Base-by-base conservation (phyloP, 2,888 invertebrate genomes). In the Callyntrura guangdongensis region DNA sequence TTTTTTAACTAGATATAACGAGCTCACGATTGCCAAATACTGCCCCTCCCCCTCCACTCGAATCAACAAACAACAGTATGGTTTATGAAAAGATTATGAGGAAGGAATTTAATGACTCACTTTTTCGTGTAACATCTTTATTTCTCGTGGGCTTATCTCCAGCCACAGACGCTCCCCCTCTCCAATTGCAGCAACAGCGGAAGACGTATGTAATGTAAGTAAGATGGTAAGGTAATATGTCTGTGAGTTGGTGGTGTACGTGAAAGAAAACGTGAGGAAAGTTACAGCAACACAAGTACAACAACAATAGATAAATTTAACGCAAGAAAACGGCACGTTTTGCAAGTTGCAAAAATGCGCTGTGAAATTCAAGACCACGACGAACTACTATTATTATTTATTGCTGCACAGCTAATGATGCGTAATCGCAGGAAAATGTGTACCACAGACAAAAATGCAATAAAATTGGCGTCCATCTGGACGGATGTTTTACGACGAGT, bases 101-200 rank as follows among this genome's bases (percentile, higher is more conserved):
- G 69, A 85, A 85, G 72, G 69, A 85, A 85, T 85, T 69, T 85
- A 85, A 85, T 85, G 84, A 85, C 84, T 85, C 84, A 85, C 84
- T 45, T 72, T 47, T 81, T 81, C 61, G 81, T 81, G 59, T 27
- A 81, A 81, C 81, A 59, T 81, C 81, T 81, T 67, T 79, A 79
- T 25, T 72, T 47, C 17, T 45, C 72, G 45, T n/a, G 1, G n/a
- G 22, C 53, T 77, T 77, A 77, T 77, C 77, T 81, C 81, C 81
- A 81, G 79, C 27, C 36, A 36, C 36, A 45, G 77, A 49, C 49
- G 77, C 20, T 77, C 49, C 77, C 77, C 20, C n/a, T 69, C 69
- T 12, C 69, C 47, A n/a, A 53, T 53, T 56, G 53, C n/a, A 14
- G 49, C 72, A 72, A 72, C 47, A 47, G 20, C 72, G 72, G 72